Evolutionary conservation across 2,113 vertebrate genomes (phyloP), one percentile per base, ranked within the genome.

Genomic region (Cathartes aura): DNA sequence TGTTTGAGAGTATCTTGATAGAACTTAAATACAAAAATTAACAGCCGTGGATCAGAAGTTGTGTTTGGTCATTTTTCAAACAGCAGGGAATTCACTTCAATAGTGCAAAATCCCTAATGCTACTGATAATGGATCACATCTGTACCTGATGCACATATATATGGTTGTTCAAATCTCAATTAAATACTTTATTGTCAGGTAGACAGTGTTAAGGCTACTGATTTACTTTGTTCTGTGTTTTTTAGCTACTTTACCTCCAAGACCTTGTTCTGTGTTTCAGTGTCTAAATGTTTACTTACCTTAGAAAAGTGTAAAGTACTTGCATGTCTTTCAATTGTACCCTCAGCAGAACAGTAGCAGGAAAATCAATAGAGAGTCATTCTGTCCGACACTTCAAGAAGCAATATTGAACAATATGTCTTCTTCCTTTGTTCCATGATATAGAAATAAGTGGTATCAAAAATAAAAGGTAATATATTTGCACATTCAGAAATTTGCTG

Each of bases 331-430:
- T 96, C 84, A 87, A 1, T 82, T 82, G 89, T 85, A 91, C 45
- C 60, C 56, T 85, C 53, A 90, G 71, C 70, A 95, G 84, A 96
- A 85, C 56, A 90, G 86, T 72, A 87, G 68, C 90, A 89, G 76
- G 76, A 84, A 97, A 95, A 97, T 96, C 85, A 82, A 93, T 93
- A 90, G 74, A 82, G 68, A 96, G 55, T 79, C 76, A 79, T 92
- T 95, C 89, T 92, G 82, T 72, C 80, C 40, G 3, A 79, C 56
- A 32, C 50, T 83, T 96, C 43, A 92, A 73, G 92, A 90, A 87
- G 60, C 50, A 40, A 71, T 71, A 79, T 22, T 58, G 53, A 76
- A 66, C 72, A 85, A 74, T 89, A 91, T 85, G 36, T 83, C 66
- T 60, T 90, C 74, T 87, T 90, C 34, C 27, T 60, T 84, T 81